A percentile compares a stretch with the other conserved stretches of the same genome.
Conservation (phyloP, 2,797 vertebrate genomes). For the Cirrhinus molitorella region DNA sequence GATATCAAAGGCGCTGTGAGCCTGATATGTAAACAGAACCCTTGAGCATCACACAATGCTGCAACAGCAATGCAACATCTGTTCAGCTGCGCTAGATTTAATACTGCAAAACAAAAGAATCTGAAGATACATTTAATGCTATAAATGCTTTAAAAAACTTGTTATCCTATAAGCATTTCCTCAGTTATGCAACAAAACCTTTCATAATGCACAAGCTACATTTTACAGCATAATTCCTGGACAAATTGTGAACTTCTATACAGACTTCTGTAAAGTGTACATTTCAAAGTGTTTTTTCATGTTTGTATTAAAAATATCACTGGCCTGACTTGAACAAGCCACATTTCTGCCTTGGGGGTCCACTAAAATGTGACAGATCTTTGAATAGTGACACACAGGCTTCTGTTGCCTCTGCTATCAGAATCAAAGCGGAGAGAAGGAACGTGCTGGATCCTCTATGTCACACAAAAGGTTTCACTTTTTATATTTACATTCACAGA, state of each 20-base stretch:
- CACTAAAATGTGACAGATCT: constrained; percentile 6
- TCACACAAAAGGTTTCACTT: too few species aligned
- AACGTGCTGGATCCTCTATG: background rate
- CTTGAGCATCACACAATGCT: constrained; percentile 21
- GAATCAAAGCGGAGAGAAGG: background rate
- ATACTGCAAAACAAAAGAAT: background rate
- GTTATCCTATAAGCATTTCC: background rate
- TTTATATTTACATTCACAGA: too few species aligned
- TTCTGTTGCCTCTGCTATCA: constrained; percentile 2
- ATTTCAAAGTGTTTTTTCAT: background rate
- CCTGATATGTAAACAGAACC: constrained; percentile 25
- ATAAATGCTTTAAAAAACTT: background rate
- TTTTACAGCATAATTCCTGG: background rate
- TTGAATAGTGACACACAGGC: background rate
- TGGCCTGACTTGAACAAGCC: background rate
- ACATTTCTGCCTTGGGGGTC: background rate
- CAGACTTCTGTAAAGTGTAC: background rate
- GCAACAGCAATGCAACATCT: constrained; percentile 39
- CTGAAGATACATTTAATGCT: background rate
- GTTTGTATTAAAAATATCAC: background rate
- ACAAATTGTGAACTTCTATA: background rate
- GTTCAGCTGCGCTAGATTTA: background rate
- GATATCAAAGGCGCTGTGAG: constrained; percentile 9
- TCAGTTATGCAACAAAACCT: background rate
- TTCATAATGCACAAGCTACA: background rate